Base-by-base conservation (phyloP, 2,797 vertebrate genomes). In the Sebastes cheni region DNA sequence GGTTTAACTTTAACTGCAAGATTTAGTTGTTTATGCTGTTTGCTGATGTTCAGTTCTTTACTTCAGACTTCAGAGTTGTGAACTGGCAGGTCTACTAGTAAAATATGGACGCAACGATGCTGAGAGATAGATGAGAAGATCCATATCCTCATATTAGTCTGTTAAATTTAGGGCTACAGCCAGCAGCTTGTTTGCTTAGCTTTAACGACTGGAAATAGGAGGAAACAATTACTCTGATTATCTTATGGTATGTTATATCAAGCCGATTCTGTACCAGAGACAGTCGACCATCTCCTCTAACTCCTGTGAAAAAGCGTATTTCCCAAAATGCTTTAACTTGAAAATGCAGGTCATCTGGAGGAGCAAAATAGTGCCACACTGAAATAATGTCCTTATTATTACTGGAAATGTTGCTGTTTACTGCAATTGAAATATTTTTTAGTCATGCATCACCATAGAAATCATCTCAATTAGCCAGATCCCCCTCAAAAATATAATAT, bases 1-100 rank as follows among this genome's bases (percentile, higher is more conserved):
- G 9, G 13, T 42, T n/a, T 46, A 12, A 61, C 20, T 65, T 65
- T 20, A 58, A 61, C n/a, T 13, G 36, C 22, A 56, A 50, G 25
- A 82, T 73, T 62, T 70, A 79, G 60, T 55, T 67, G 34, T 75
- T 73, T 72, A 60, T 23, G 20, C 18, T 69, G 29, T 62, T 55
- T 32, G 34, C 39, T n/a, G 50, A 52, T n/a, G 20, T 55, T 74
- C 1, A 60, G 3, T 76, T 1, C 18, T 39, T 64, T n/a, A 29
- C 23, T 56, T 67, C 6, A 52, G 32, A 58, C 16, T 62, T 67
- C 7, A 58, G 42, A 56, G 16, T 20, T 36, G 6, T 56, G n/a
- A 71, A 54, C 18, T 66, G 39, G 6, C 56, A 64, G 22, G 16
- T 50, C 23, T 14, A 64, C 11, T 8, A 52, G 25, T 55, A 13